These are phyloP conservation scores for Sardinella longiceps DNA, from an alignment of 2,797 vertebrate species.

Conservation along the genomic window DNA sequence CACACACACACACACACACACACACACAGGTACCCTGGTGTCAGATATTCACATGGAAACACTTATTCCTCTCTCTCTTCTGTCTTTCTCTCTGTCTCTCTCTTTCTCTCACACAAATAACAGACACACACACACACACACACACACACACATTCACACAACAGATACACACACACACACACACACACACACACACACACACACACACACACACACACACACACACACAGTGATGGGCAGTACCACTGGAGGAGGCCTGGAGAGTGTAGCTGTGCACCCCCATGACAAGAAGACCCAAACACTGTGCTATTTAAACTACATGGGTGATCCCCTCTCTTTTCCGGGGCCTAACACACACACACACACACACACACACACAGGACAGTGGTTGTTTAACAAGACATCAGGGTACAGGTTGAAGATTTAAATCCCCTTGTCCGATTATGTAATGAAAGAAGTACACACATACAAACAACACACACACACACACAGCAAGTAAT, in stretches of 20 bases:
- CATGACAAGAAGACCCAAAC: slow-evolving; percentile 37
- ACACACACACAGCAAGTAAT: too few relatives aligned
- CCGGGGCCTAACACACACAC: not conserved
- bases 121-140: not conserved
- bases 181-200: not conserved
- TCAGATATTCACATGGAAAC: not conserved
- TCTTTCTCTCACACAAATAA: not conserved
- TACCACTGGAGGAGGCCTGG: slow-evolving; percentile 17
- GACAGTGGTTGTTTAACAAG: not conserved
- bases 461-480: not conserved
- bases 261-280: slow-evolving; percentile 13
- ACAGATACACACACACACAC: not conserved
- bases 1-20: not conserved
- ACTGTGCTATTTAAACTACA: slow-evolving; percentile 24
- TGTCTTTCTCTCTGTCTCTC: too few relatives aligned
- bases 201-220: slow-evolving; percentile 12
- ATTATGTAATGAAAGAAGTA: not conserved
- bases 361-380: slow-evolving; percentile 9
- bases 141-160: not conserved
- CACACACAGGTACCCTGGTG: not conserved
- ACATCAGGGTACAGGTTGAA: too few relatives aligned
- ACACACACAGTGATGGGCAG: not conserved
- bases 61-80: too few relatives aligned
- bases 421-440: not conserved
- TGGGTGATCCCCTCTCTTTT: not conserved